Percentiles rank a stretch among this genome's conserved stretches.
Conservation (phyloP, 2,888 invertebrate genomes). For the Pycnomerus fuliginosus region DNA sequence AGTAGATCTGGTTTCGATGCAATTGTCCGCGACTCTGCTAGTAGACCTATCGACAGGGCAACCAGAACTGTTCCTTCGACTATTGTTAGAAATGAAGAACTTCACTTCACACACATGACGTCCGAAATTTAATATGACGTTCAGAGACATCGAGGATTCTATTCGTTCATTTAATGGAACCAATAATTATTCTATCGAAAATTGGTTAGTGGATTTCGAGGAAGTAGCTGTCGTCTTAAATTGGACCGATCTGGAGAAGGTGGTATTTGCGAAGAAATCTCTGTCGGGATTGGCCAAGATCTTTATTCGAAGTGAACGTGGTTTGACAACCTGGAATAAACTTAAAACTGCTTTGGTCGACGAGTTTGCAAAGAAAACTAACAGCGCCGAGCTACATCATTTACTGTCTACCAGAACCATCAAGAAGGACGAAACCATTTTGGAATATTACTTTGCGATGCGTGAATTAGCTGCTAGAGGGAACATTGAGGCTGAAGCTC, state of each 20-base stretch:
- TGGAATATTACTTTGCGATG: constrained; percentile 46
- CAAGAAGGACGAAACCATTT: constrained; percentile 39
- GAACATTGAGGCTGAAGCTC: constrained; percentile 38
- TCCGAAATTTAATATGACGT: constrained; percentile 25
- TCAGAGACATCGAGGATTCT: constrained; percentile 35
- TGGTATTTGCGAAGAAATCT: constrained; percentile 38
- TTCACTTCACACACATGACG: not conserved
- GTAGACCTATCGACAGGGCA: too few relatives aligned
- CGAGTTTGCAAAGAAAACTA: constrained; percentile 31
- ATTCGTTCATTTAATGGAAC: constrained; percentile 32
- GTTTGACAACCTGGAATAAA: constrained; percentile 29
- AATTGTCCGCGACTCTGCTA: too few relatives aligned
- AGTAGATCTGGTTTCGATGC: too few relatives aligned
- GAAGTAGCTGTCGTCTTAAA: constrained; percentile 32
- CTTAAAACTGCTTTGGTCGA: constrained; percentile 27
- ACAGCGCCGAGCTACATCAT: constrained; percentile 29
- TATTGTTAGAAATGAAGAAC: too few relatives aligned
- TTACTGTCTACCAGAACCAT: constrained; percentile 35
- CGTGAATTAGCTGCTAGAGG: constrained; percentile 44
- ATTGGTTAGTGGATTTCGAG: constrained; percentile 36
- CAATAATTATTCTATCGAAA: constrained; percentile 29
- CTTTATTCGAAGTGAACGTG: constrained; percentile 32
- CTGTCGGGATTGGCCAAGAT: constrained; percentile 35
- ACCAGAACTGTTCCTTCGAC: too few relatives aligned
- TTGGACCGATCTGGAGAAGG: constrained; percentile 36